phyloP scores from a whole-genome alignment of 1,140 invertebrate species.

The Asobara japonica region DNA sequence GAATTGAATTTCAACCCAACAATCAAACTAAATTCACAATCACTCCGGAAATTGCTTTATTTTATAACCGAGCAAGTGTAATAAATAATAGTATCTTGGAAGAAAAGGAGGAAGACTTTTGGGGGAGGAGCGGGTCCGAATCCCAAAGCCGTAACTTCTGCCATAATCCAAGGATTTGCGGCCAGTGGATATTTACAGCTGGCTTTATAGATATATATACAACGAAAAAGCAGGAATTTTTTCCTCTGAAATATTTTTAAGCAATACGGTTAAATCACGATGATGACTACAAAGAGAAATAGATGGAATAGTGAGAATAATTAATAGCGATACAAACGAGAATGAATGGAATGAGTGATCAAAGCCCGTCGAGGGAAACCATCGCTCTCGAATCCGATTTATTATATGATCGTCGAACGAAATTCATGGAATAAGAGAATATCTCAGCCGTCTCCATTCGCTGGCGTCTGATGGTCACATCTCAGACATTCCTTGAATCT shows the following conservation, averaged over 20 bases:
- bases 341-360: neutral
- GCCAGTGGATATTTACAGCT: neutral
- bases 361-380: neutral
- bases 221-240: neutral
- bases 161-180: neutral
- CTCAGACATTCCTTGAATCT: constrained; percentile 4
- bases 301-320: neutral
- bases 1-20: neutral
- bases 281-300: neutral
- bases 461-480: neutral
- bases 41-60: neutral
- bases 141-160: neutral
- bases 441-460: neutral
- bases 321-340: neutral
- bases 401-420: neutral
- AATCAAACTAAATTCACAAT: neutral
- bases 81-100: neutral
- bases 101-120: neutral
- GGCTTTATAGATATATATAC: neutral
- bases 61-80: neutral
- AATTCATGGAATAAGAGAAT: neutral
- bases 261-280: neutral
- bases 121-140: neutral
- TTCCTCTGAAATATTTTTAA: neutral
- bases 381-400: neutral